Evolutionary conservation across 2,113 vertebrate species (phyloP).

Genomic region (Pseudonaja textilis): DNA sequence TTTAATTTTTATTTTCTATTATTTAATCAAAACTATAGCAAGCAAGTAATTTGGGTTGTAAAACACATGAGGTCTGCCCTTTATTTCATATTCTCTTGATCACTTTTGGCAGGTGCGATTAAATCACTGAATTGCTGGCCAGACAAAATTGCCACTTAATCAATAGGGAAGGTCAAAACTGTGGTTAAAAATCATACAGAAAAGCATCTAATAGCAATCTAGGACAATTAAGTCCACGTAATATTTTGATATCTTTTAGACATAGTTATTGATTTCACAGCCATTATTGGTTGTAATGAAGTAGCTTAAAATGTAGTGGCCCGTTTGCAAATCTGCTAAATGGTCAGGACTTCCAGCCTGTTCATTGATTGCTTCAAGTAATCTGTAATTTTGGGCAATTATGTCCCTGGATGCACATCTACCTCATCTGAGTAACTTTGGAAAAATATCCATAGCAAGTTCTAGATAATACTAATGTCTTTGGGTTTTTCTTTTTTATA

Average conservation of each 20-base stretch:
- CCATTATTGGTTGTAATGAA: slow-evolving; percentile 35
- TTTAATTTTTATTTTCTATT: slow-evolving; percentile 63
- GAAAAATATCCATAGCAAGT: slow-evolving; percentile 18
- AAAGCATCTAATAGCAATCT: slow-evolving; percentile 44
- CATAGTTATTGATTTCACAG: slow-evolving; percentile 27
- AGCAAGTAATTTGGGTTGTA: slow-evolving; percentile 65
- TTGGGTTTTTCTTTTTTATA: not conserved
- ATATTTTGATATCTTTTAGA: slow-evolving; percentile 38
- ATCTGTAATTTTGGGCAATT: slow-evolving; percentile 38
- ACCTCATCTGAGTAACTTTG: not conserved
- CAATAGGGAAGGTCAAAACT: slow-evolving; percentile 68
- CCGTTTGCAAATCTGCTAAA: slow-evolving; percentile 6
- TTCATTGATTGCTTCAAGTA: slow-evolving; percentile 36
- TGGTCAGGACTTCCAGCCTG: slow-evolving; percentile 6
- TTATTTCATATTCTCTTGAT: slow-evolving; percentile 64
- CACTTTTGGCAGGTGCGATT: slow-evolving; percentile 64
- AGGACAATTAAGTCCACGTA: slow-evolving; percentile 36
- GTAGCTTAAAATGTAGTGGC: slow-evolving; percentile 23
- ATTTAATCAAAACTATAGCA: slow-evolving; percentile 65
- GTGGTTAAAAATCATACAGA: slow-evolving; percentile 51
- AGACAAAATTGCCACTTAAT: slow-evolving; percentile 66
- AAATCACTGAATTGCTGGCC: slow-evolving; percentile 63
- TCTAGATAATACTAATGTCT: not conserved
- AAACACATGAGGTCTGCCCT: slow-evolving; percentile 64
- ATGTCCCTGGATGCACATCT: slow-evolving; percentile 27